phyloP scores from a whole-genome alignment of 2,797 vertebrate genomes.

The Emydoidea blandingii region DNA sequence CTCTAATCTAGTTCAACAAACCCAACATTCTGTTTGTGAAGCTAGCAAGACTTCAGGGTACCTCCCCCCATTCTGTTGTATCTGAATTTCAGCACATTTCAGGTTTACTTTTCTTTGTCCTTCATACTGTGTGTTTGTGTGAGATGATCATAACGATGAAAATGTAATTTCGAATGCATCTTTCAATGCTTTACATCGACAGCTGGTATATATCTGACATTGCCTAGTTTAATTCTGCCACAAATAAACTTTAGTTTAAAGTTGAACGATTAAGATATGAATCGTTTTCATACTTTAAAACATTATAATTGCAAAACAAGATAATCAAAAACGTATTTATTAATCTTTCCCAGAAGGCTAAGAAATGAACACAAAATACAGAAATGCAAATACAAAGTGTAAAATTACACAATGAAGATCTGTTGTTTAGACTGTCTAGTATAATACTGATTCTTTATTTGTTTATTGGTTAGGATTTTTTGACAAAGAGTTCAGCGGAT shows the following conservation, averaged over 20 bases:
- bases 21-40: background rate
- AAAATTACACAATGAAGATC: background rate
- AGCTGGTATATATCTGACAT: background rate
- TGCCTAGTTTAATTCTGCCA: accelerated
- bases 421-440: background rate
- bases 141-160: background rate
- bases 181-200: background rate
- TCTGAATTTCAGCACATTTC: background rate
- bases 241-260: background rate
- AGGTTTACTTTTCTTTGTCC: background rate
- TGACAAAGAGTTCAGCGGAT: conserved; percentile 85
- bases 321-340: background rate
- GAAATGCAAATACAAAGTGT: background rate
- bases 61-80: background rate
- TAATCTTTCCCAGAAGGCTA: background rate
- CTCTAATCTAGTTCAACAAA: background rate
- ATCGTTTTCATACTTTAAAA: background rate
- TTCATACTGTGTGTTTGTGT: background rate
- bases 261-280: background rate
- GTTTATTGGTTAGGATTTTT: conserved; percentile 87
- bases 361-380: background rate
- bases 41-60: background rate
- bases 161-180: background rate
- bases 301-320: background rate
- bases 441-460: conserved; percentile 1